Conservation (phyloP, 2,797 vertebrate species). For the Thunnus albacares region DNA sequence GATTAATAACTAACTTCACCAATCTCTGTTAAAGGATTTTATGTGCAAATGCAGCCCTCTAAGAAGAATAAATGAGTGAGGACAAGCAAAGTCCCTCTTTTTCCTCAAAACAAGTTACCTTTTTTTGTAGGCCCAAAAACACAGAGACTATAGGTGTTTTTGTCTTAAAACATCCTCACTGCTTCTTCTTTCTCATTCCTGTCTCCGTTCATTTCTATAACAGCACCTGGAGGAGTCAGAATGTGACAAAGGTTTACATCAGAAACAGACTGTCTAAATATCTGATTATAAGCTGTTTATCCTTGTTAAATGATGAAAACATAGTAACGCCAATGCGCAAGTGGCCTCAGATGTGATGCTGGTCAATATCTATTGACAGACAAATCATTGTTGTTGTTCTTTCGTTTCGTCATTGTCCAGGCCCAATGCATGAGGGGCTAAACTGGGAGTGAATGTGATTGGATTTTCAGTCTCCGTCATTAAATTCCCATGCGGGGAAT, state of each 20-base stretch:
- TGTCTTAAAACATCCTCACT: conserved; percentile 15
- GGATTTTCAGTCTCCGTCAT: conserved; percentile 87
- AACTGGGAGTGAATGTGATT: conserved; percentile 86
- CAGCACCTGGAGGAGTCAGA: conserved; percentile 51
- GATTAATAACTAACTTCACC: conserved; percentile 63
- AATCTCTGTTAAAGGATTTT: conserved; percentile 51
- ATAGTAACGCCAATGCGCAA: conserved; percentile 81
- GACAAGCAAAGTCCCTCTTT: conserved; percentile 16
- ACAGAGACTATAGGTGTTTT: neutral
- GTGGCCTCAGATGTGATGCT: conserved; percentile 82
- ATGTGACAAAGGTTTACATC: conserved; percentile 71
- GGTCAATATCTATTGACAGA: conserved; percentile 87
- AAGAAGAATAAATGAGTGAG: conserved; percentile 37
- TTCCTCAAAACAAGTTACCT: conserved; percentile 9
- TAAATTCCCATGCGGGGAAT: conserved; percentile 90
- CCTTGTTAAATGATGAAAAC: conserved; percentile 83
- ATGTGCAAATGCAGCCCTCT: conserved; percentile 51
- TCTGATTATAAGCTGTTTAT: conserved; percentile 86
- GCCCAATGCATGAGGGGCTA: conserved; percentile 80
- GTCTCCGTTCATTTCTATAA: conserved; percentile 9
- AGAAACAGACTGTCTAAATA: conserved; percentile 81
- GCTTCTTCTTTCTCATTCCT: conserved; percentile 25
- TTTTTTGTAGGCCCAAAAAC: conserved; percentile 8
- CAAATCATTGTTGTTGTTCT: conserved; percentile 87
- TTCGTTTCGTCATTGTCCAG: conserved; percentile 82